These are phyloP conservation scores for Volucella bombylans DNA, from an alignment of 2,888 invertebrate genomes.

Conservation along the genomic window DNA sequence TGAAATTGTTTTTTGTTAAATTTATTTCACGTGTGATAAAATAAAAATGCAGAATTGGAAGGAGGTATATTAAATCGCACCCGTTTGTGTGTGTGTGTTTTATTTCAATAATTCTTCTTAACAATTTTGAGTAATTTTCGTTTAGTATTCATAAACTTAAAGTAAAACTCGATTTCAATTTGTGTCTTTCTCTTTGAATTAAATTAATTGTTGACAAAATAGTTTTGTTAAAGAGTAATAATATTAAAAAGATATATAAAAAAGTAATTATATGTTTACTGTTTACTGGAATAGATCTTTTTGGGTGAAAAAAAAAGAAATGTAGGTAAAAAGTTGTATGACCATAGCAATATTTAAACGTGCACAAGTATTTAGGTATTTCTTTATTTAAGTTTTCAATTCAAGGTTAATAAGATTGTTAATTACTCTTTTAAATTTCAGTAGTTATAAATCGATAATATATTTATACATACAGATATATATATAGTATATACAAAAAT, in stretches of 20 bases:
- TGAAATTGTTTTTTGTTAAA: conserved; percentile 63
- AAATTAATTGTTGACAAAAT: conserved; percentile 31
- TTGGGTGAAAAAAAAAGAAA: conserved; percentile 16
- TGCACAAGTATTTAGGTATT: conserved; percentile 65
- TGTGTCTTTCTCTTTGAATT: conserved; percentile 40
- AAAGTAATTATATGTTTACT: conserved; percentile 21
- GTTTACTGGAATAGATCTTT: conserved; percentile 41
- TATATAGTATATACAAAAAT: not conserved
- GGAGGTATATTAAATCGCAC: conserved; percentile 80
- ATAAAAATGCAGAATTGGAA: conserved; percentile 81
- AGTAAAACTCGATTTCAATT: conserved; percentile 14
- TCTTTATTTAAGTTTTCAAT: conserved; percentile 10
- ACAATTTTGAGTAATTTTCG: conserved; percentile 38
- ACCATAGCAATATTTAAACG: conserved; percentile 65
- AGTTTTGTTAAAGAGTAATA: conserved; percentile 9
- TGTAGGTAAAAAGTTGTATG: conserved; percentile 68
- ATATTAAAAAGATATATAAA: conserved; percentile 3
- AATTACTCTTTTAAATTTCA: conserved; percentile 1
- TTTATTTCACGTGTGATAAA: conserved; percentile 72
- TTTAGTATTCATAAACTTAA: conserved; percentile 25
- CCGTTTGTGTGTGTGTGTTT: conserved; percentile 54
- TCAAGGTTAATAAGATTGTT: conserved; percentile 24
- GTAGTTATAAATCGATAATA: conserved; percentile 2
- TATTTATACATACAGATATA: conserved; percentile 11
- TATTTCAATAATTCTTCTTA: conserved; percentile 41